A percentile compares a stretch with the other conserved stretches of the same genome.
Evolutionary conservation across 2,888 invertebrate species (phyloP).

Genomic region (Drosophila emarginata): DNA sequence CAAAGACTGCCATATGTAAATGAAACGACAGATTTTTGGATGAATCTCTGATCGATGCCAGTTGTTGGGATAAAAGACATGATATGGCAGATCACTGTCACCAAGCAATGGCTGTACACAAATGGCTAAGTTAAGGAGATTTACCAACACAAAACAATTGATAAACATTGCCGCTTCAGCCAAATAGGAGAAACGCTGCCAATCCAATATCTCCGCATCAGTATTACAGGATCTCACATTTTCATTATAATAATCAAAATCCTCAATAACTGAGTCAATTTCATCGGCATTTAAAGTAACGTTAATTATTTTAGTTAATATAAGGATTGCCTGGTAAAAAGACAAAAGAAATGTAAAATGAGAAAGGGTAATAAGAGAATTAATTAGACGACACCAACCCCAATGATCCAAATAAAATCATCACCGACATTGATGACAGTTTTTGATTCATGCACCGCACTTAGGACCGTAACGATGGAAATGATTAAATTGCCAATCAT

Average conservation of each 20-base stretch:
- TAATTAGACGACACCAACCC: conserved; percentile 28
- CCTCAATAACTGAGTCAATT: conserved; percentile 58
- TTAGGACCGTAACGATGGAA: conserved; percentile 19
- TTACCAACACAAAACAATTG: conserved; percentile 33
- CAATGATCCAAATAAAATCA: conserved; percentile 52
- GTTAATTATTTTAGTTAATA: conserved; percentile 57
- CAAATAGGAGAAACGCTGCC: conserved; percentile 62
- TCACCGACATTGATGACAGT: conserved; percentile 54
- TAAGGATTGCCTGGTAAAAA: conserved; percentile 55
- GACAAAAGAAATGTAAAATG: neutral
- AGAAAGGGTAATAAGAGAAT: no score
- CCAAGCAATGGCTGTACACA: conserved; percentile 65
- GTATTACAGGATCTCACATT: conserved; percentile 19
- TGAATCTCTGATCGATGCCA: conserved; percentile 44
- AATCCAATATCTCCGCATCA: conserved; percentile 40
- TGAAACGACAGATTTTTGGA: conserved; percentile 30
- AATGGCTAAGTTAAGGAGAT: conserved; percentile 59
- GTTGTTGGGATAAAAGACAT: conserved; percentile 63
- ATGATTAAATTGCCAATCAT: conserved; percentile 31
- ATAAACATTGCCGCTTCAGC: conserved; percentile 47
- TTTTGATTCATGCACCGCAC: conserved; percentile 38
- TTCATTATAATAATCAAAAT: conserved; percentile 45
- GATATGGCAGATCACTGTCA: conserved; percentile 58
- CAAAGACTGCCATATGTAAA: conserved; percentile 62
- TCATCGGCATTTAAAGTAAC: conserved; percentile 47